These are phyloP conservation scores for Octomys mimax DNA, from an alignment of 2,797 vertebrate species.

Conservation along the genomic window DNA sequence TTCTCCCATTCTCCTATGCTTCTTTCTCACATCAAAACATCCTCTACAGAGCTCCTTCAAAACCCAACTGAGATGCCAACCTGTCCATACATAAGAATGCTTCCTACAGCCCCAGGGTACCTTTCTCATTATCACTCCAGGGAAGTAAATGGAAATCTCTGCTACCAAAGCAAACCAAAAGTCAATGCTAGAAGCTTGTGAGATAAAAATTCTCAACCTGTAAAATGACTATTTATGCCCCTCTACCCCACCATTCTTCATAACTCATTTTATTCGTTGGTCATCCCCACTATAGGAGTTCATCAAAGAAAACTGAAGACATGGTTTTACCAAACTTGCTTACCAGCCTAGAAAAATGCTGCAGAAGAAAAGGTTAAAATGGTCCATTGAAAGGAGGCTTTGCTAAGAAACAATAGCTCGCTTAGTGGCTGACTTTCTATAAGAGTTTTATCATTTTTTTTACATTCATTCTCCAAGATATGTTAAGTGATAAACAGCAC, in stretches of 20 bases:
- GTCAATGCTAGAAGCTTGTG: not conserved
- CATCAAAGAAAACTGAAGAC: not conserved
- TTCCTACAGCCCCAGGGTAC: not conserved
- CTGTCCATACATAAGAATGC: not conserved
- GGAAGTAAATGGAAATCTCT: not conserved
- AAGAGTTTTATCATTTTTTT: conserved; percentile 11
- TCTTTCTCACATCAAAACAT: conserved; percentile 20
- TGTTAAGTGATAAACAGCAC: not conserved
- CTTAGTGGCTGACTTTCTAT: not conserved
- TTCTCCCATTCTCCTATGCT: not conserved
- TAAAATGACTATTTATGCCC: conserved; percentile 7
- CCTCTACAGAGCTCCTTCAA: not conserved
- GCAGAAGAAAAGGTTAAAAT: conserved; percentile 34
- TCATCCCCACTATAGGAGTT: not conserved
- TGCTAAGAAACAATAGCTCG: not conserved
- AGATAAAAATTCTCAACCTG: conserved; percentile 20
- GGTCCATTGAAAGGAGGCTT: not conserved
- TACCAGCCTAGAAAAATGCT: not conserved
- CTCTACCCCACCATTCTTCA: not conserved
- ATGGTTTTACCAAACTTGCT: conserved; percentile 19
- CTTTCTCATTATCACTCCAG: conserved; percentile 22
- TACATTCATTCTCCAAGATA: conserved; percentile 23
- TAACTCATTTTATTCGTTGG: not conserved
- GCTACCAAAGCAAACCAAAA: conserved; percentile 9
- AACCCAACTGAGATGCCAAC: conserved; percentile 16